phyloP scores from a whole-genome alignment of 1,140 invertebrate species.

The Samia ricini region DNA sequence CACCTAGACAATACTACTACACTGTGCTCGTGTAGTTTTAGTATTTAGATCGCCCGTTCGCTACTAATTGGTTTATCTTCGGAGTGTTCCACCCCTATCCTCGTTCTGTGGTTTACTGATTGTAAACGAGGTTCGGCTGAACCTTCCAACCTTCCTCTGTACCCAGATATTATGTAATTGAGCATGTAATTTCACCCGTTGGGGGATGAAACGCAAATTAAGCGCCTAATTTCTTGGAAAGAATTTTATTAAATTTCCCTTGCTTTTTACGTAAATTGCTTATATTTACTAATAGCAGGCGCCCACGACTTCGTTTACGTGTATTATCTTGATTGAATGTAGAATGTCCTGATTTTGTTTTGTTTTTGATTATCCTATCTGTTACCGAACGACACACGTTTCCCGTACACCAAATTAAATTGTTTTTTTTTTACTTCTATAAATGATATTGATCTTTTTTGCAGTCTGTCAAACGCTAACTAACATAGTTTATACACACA shows the following conservation, averaged over 20 bases:
- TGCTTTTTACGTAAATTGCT: background rate
- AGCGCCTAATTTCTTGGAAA: conserved; percentile 1
- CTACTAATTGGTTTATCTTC: conserved; percentile 28
- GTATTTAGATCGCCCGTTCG: conserved; percentile 26
- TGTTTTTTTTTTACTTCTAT: too few relatives aligned
- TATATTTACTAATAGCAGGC: too few relatives aligned
- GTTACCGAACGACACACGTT: too few relatives aligned
- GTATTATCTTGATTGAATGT: too few relatives aligned
- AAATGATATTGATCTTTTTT: too few relatives aligned
- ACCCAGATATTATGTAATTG: conserved; percentile 9
- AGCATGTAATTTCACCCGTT: conserved; percentile 14
- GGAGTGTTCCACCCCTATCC: conserved; percentile 12
- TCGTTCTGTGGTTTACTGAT: conserved; percentile 24
- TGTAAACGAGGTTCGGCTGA: conserved; percentile 11
- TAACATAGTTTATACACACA: too few relatives aligned
- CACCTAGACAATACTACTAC: background rate
- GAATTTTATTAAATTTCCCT: background rate
- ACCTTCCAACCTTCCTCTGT: conserved; percentile 16
- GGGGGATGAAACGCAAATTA: background rate
- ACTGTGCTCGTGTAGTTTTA: conserved; percentile 18
- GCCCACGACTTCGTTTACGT: too few relatives aligned
- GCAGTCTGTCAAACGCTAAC: too few relatives aligned
- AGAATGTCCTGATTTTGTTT: too few relatives aligned
- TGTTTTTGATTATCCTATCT: too few relatives aligned
- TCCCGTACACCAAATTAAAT: too few relatives aligned